These are phyloP conservation scores for Drosophila siamana DNA, from an alignment of 2,888 invertebrate species.

Conservation along the genomic window DNA sequence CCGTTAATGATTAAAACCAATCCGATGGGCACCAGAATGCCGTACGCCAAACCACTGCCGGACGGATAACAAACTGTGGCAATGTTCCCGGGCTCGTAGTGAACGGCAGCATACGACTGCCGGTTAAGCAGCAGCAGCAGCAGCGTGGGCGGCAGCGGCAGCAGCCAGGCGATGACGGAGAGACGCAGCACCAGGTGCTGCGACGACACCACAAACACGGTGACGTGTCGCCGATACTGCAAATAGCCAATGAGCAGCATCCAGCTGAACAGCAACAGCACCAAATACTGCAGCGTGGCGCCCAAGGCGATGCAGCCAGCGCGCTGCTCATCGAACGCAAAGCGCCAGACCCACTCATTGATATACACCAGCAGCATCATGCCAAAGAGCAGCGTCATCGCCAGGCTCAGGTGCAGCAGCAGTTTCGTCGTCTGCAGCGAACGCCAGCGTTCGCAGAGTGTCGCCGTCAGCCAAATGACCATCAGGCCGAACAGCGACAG, in stretches of 20 bases:
- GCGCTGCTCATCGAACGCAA: constrained; percentile 1
- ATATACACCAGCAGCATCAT: constrained; percentile 26
- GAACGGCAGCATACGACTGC: constrained; percentile 21
- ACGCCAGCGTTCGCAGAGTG: constrained; percentile 24
- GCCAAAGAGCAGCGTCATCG: constrained; percentile 28
- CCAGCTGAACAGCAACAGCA: constrained; percentile 43
- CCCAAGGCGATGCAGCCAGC: constrained; percentile 25
- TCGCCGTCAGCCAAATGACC: constrained; percentile 39
- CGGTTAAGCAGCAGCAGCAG: constrained; percentile 5
- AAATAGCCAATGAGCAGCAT: constrained; percentile 41
- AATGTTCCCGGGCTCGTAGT: background rate
- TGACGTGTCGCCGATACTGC: constrained; percentile 28
- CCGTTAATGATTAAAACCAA: constrained; percentile 27
- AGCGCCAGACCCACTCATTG: constrained; percentile 27
- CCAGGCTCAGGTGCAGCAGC: constrained; percentile 24
- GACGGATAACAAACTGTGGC: constrained; percentile 35
- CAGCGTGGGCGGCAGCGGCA: constrained; percentile 34
- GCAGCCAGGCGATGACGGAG: constrained; percentile 22
- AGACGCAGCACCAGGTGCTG: background rate
- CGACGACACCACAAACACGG: background rate
- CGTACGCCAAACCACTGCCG: constrained; percentile 27
- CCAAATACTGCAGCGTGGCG: constrained; percentile 35
- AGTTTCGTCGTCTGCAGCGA: constrained; percentile 14
- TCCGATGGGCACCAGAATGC: constrained; percentile 39
- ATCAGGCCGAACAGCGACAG: constrained; percentile 37